Evolutionary conservation across 92 coral and sea anemone genomes (phyloP), one percentile per base, ranked within the genome.

Genomic region (Hydrozoanthus gracilis): DNA sequence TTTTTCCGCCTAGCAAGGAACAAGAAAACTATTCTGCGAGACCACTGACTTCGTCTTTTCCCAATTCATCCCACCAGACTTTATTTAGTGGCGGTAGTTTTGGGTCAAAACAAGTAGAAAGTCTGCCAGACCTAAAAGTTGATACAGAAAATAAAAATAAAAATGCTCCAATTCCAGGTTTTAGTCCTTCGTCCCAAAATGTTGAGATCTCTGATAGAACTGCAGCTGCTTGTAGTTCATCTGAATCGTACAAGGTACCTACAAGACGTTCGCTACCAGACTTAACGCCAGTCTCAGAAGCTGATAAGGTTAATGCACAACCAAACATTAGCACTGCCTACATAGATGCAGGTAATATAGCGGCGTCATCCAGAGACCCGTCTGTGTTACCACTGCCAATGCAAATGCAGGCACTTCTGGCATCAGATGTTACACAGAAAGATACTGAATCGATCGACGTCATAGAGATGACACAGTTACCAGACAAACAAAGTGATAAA

Each of bases 41-140:
- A 46, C 51, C 73, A 17, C 6, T 62, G 58, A 73, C 84, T 1
- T 79, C 84, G 47, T 79, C 84, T 11, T 61, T 78, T 9, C 83
- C 83, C 10, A 27, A 17, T 46, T 79, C 68, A 44, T 79, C 84
- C 7, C 68, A 51, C 51, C 12, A 44, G 13, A 18, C 84, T 16
- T 47, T 27, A 48, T 55, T 79, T 7, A 35, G 71, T 6, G 67
- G 56, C 49, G 64, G 44, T 10, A 79, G 56, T 35, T 60, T 64
- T 79, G 55, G 54, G 48, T 79, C 84, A 64, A 79, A 79, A 66
- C 84, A 79, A 45, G 58, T 79, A 10, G 83, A 78, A 48, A 17
- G 51, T 35, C 61, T 78, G 44, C 84, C 73, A 8, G 10, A 64
- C 73, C 51, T 64, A 3, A 51, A n/a, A 27, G 11, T 9, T 16